A percentile compares a stretch with the other conserved stretches of the same genome.
phyloP scores from a whole-genome alignment of 2,797 vertebrate genomes.

The Allobates femoralis region DNA sequence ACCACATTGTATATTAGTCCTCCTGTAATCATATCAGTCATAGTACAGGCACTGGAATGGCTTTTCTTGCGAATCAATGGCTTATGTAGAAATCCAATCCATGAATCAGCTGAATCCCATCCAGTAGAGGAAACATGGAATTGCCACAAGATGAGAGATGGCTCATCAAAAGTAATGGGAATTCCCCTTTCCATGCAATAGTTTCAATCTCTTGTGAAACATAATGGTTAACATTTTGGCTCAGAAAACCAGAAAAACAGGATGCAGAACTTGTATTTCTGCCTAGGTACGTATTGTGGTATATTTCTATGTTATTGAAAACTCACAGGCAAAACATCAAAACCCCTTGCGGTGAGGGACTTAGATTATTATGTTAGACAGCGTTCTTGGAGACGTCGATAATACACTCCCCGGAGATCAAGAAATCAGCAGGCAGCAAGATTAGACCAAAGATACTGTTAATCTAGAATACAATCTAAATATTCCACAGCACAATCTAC shows the following conservation, averaged over 20 bases:
- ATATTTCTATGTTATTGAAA: too few species aligned
- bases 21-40: not conserved
- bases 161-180: constrained; percentile 27
- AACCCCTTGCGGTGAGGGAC: too few species aligned
- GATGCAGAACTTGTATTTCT: not conserved
- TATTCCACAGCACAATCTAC: too few species aligned
- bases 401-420: too few species aligned
- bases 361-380: too few species aligned
- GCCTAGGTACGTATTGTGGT: not conserved
- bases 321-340: too few species aligned
- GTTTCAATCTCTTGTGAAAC: constrained; percentile 31
- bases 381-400: too few species aligned
- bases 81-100: not conserved
- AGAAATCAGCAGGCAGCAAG: too few species aligned
- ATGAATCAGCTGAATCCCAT: not conserved
- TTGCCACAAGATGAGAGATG: constrained; percentile 11
- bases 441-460: too few species aligned
- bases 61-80: not conserved
- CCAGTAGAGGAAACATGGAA: not conserved
- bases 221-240: not conserved
- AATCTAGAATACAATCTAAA: too few species aligned
- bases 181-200: constrained; percentile 36
- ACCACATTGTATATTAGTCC: not conserved
- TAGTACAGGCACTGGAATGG: not conserved
- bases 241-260: constrained; percentile 31